Base-by-base conservation (phyloP, 1,140 invertebrate species). In the Copidosoma floridanum region DNA sequence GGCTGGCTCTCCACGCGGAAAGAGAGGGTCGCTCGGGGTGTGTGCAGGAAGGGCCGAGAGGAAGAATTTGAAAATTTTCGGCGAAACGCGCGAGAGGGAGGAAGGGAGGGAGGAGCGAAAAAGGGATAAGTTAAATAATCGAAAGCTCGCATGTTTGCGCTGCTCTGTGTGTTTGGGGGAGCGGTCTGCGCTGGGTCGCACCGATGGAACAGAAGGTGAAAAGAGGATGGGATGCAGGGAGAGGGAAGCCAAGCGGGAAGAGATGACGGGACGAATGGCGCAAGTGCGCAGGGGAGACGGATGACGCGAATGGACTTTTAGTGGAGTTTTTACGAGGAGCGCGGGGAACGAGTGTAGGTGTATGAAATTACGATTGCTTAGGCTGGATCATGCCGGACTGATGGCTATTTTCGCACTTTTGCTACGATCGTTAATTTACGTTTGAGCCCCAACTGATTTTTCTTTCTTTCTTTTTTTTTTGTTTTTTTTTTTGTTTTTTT, bases 21-120 rank as follows among this genome's bases (percentile, higher is more conserved):
- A 37, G 48, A 51, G 57, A 29, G 68, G 68, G 66, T 65, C 62
- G 67, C 56, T 60, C 62, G 62, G 59, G 32, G 53, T 63, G 56
- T 55, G 61, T 61, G 38, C 18, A 40, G 37, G 35, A 35, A 41
- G 16, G 38, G 51, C 12, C 8, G n/a, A 32, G 48, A 38, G 23
- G 21, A 46, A 55, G 35, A 51, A 57, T 58, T 51, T 20, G 47
- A 58, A 51, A 50, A 43, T 58, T 58, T 58, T 58, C 37, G 27
- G 21, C 18, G 21, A n/a, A n/a, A n/a, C n/a, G n/a, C n/a, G n/a
- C n/a, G n/a, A n/a, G n/a, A n/a, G n/a, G 14, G 32, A 38, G 29
- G 27, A 21, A 40, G 12, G 47, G 14, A 53, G 48, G 48, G 3
- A 50, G 21, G 18, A 16, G 37, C 14, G 43, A 52, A 52, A 59